These are phyloP conservation scores for Esox masquinongy DNA, from an alignment of 2,797 vertebrate species.

Conservation along the genomic window DNA sequence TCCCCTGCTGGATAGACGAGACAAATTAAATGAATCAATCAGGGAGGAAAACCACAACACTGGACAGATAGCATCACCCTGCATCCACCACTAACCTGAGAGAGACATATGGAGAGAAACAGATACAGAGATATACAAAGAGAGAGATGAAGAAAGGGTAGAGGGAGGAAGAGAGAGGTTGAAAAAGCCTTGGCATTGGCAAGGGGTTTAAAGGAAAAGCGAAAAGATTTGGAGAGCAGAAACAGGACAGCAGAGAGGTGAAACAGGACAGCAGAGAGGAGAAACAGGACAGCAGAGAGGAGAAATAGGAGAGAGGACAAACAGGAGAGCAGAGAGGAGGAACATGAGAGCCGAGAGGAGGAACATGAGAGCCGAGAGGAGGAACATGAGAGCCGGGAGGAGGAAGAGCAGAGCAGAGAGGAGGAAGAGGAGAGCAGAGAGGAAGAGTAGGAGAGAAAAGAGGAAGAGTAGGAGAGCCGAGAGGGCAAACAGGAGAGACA, in stretches of 20 bases:
- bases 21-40: constrained; percentile 86
- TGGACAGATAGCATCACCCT: constrained; percentile 64
- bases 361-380: background rate
- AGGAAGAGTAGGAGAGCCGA: background rate
- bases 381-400: too few species aligned
- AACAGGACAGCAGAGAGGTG: background rate
- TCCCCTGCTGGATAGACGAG: constrained; percentile 57
- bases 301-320: background rate
- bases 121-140: constrained; percentile 4
- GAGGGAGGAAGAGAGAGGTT: background rate
- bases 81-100: constrained; percentile 26
- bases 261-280: background rate
- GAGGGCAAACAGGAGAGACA: background rate
- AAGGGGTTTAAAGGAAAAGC: background rate
- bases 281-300: background rate
- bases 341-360: background rate
- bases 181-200: too few species aligned
- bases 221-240: background rate
- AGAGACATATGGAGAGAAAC: constrained; percentile 22
- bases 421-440: constrained; percentile 8
- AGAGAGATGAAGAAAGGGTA: constrained; percentile 8
- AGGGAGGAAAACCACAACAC: constrained; percentile 57
- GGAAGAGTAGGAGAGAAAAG: constrained; percentile 6
- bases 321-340: constrained; percentile 4
- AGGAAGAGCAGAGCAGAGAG: background rate